Evolutionary conservation across 2,888 invertebrate species (phyloP), one percentile per base, ranked within the genome.

Genomic region (Pediacus dermestoides): DNA sequence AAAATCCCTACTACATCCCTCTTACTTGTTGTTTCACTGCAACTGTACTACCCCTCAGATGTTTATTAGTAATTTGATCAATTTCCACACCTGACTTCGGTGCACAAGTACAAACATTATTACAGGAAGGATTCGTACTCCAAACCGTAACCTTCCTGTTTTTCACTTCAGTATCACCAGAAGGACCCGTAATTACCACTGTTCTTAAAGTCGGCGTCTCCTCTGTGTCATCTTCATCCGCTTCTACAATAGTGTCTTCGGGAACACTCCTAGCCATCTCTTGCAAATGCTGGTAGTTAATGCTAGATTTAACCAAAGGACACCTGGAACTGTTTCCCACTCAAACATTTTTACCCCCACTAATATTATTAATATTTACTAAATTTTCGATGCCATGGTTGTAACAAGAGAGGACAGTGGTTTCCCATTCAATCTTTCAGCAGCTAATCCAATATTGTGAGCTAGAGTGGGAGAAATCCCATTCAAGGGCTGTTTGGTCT

Each of bases 381-480:
- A 50, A 30, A 60, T 55, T 34, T 53, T 62, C 0, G 68, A 63
- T 27, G 63, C 61, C 22, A 68, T 54, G 2, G 58, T 60, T 3
- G 68, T 63, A 2, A 69, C 59, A 16, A 70, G 41, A 2, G 60
- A 52, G 1, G 66, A 59, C 2, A 68, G 35, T 1, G 63, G 64
- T 31, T 57, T 54, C 22, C 52, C 56, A 27, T 65, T 60, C 15
- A 66, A 39, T 44, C 61, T 63, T 26, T 63, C 64, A n/a, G 70
- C 68, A 3, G 68, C 70, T 15, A 70, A 38, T 18, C 63, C 66
- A 34, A 70, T 70, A 41, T 70, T 70, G 38, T 70, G 68, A 0
- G 69, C 67, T 16, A 70, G 46, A 3, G 70, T 70, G 1, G 70
- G 70, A 2, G 70, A 70, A 34, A 70, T 63, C 1, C 67, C 67